A percentile compares a stretch with the other conserved stretches of the same genome.
Conservation (phyloP, 2,888 invertebrate genomes). For the Brachylomia viminalis region DNA sequence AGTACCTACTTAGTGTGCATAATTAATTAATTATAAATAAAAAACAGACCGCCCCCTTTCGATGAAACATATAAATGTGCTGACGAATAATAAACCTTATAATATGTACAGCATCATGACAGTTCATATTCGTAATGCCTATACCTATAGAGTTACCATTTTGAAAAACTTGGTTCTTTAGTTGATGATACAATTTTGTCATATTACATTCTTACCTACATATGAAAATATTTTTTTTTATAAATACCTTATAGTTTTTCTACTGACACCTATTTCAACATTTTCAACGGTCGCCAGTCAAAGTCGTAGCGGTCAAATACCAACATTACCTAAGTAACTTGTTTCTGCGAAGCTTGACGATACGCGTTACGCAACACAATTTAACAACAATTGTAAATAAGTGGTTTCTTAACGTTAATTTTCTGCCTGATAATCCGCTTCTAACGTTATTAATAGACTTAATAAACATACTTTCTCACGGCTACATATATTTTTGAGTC, state of each 20-base stretch:
- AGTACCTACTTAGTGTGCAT: too few relatives aligned
- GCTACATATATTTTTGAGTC: constrained; percentile 64
- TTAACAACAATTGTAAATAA: constrained; percentile 61
- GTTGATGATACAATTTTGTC: neutral
- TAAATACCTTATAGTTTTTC: neutral
- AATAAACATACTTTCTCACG: constrained; percentile 74
- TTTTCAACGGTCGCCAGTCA: neutral
- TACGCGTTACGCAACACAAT: constrained; percentile 55
- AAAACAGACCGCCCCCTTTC: neutral
- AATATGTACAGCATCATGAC: neutral
- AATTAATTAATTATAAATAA: neutral
- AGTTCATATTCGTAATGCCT: neutral
- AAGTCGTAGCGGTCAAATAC: constrained; percentile 24
- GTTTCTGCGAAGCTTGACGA: constrained; percentile 49
- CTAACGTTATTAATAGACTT: constrained; percentile 46
- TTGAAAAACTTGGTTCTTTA: neutral
- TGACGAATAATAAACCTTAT: neutral
- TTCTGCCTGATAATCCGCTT: constrained; percentile 64
- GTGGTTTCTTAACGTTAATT: constrained; percentile 66
- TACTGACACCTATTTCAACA: neutral
- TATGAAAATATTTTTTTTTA: too few relatives aligned
- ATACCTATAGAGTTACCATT: neutral
- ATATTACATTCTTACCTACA: too few relatives aligned
- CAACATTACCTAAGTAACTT: constrained; percentile 45
- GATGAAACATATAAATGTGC: neutral